Percentiles rank a stretch among this genome's conserved stretches.
Evolutionary conservation across 2,888 invertebrate genomes (phyloP).

Genomic region (Coenonympha glycerion): DNA sequence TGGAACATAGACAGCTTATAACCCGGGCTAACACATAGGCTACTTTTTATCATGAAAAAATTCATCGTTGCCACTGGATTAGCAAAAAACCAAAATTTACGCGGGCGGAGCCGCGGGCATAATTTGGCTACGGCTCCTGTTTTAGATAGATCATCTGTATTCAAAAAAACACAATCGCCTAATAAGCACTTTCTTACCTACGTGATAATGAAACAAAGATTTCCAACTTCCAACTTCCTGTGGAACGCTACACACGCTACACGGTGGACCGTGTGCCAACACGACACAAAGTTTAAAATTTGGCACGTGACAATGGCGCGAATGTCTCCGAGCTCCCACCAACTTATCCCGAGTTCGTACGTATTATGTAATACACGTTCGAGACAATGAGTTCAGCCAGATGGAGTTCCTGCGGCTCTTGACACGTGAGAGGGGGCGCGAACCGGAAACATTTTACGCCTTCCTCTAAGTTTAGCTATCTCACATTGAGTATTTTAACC

Average conservation of each 20-base stretch:
- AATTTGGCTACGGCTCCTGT: too few species aligned
- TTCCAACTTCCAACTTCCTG: constrained; percentile 5
- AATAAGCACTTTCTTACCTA: too few species aligned
- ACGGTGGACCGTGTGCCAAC: constrained; percentile 19
- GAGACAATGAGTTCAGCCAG: constrained; percentile 14
- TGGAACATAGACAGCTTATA: too few species aligned
- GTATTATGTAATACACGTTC: constrained; percentile 16
- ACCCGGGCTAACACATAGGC: too few species aligned
- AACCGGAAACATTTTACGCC: constrained; percentile 8
- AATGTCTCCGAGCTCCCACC: constrained; percentile 13
- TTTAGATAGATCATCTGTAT: neutral
- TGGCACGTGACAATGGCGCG: constrained; percentile 41
- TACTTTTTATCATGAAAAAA: too few species aligned
- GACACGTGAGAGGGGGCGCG: constrained; percentile 1
- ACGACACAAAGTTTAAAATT: constrained; percentile 36
- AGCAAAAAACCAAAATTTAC: too few species aligned
- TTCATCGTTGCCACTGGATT: too few species aligned
- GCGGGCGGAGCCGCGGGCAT: too few species aligned
- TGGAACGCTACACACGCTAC: neutral
- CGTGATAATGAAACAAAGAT: constrained; percentile 1
- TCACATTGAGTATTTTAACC: neutral
- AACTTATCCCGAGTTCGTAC: constrained; percentile 16
- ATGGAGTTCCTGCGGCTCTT: constrained; percentile 11
- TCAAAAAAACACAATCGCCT: neutral
- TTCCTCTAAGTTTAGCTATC: neutral